Base-by-base conservation (phyloP, 2,113 vertebrate species). In the Synodontis membranacea region DNA sequence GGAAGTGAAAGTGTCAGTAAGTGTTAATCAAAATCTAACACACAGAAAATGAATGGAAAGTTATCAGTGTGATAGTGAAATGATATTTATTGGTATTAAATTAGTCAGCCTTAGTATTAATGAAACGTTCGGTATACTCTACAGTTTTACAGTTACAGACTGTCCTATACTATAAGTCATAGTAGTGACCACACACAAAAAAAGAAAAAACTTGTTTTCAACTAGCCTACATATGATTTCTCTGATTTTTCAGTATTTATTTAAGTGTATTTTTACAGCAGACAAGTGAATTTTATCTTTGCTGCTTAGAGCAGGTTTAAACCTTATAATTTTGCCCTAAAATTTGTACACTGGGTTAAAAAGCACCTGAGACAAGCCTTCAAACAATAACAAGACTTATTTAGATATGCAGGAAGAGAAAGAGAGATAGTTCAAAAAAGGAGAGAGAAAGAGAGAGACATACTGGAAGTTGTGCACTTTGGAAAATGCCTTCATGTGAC, bases 401-500 rank as follows among this genome's bases (percentile, higher is more conserved):
- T 75, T 21, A 75, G 5, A n/a, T 52, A 1, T 68, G 12, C 37
- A 39, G 7, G 19, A 70, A 78, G 28, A 44, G 19, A 85, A 9
- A 85, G 56, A 85, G 21, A 66, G n/a, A 66, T 3, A 80, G 14
- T 62, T 46, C n/a, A 50, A 62, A 50, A 44, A 46, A 50, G 39
- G 17, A 79, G 15, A 62, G 68, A 56, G 21, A 84, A 34, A 56
- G 7, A 56, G 48, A 62, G 58, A 81, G 44, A 62, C 8, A 78
- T 39, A 50, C 74, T 85, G 56, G 74, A 79, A 80, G 58, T 58
- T 37, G 10, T 78, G 42, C 25, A 37, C 19, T 78, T 64, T 50
- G 84, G 81, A 86, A 84, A 74, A 64, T 42, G 19, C 44, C 70
- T 31, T 60, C 31, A 75, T 74, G 81, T 87, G 86, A 87, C 83